Conservation (phyloP, 2,888 invertebrate genomes). For the Athripsodes cinereus region DNA sequence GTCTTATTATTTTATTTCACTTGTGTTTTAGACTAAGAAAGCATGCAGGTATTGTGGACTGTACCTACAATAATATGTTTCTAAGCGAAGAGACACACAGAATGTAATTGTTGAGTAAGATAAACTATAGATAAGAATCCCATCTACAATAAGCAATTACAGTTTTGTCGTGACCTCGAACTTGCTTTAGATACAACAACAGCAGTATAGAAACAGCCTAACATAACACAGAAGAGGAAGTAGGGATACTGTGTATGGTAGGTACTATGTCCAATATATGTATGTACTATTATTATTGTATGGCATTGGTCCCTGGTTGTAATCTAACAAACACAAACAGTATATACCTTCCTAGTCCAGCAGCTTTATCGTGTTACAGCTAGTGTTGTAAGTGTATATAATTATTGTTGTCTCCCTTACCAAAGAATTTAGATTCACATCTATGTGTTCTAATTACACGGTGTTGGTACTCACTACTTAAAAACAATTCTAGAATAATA, state of each 20-base stretch:
- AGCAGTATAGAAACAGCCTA: not conserved
- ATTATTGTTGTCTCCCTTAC: not conserved
- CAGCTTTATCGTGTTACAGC: not conserved
- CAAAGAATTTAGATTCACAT: not conserved
- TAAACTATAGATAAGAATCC: constrained; percentile 1
- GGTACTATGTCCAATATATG: not conserved
- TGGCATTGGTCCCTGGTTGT: not conserved
- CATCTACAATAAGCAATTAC: constrained; percentile 2
- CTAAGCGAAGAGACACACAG: not conserved
- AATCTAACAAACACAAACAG: not conserved
- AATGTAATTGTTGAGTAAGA: not conserved
- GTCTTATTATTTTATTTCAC: no score
- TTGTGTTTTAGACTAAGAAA: no score
- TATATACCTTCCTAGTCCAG: not conserved
- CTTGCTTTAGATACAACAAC: not conserved
- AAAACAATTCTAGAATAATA: no score
- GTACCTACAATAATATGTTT: no score
- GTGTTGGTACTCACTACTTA: not conserved
- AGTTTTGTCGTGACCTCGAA: constrained; percentile 1
- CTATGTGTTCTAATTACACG: not conserved
- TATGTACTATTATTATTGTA: not conserved
- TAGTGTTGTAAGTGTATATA: not conserved
- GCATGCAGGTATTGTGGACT: no score
- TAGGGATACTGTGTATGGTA: no score
- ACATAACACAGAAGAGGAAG: not conserved